Evolutionary conservation across 2,797 vertebrate species (phyloP).

Genomic region (Clarias laeviceps): DNA sequence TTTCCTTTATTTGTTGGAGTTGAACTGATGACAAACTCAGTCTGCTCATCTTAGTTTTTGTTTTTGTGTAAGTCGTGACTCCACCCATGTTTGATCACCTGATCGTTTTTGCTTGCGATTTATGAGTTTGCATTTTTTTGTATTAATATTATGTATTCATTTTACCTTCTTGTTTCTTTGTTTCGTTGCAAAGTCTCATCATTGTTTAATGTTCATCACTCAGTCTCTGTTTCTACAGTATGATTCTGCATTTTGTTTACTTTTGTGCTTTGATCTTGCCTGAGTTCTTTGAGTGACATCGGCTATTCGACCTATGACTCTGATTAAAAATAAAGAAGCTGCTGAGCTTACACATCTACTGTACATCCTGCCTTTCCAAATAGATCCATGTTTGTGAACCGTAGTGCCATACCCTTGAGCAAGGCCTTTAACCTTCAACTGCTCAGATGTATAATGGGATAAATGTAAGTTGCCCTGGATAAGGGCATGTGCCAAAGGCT

Average conservation of each 20-base stretch:
- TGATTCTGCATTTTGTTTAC: neutral
- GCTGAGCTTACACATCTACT: neutral
- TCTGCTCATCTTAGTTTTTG: neutral
- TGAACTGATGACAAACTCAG: neutral
- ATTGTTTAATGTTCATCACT: neutral
- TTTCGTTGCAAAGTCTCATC: neutral
- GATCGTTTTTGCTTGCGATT: neutral
- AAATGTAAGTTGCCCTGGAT: no score
- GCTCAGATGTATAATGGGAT: neutral
- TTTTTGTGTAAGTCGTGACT: neutral
- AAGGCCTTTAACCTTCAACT: no score
- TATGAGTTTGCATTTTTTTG: no score
- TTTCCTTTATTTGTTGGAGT: neutral
- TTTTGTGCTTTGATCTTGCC: neutral
- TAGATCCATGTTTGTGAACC: neutral
- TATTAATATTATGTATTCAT: no score
- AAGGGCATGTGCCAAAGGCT: no score
- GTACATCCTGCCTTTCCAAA: neutral
- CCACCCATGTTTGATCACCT: neutral
- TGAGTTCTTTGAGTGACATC: neutral
- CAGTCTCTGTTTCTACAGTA: neutral
- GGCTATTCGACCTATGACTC: neutral
- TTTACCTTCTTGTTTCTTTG: neutral
- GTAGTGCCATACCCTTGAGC: no score
- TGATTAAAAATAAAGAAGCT: neutral